Percentiles rank a stretch among this genome's conserved stretches.
Conservation (phyloP, 1,140 invertebrate genomes). For the Drosophila saltans region DNA sequence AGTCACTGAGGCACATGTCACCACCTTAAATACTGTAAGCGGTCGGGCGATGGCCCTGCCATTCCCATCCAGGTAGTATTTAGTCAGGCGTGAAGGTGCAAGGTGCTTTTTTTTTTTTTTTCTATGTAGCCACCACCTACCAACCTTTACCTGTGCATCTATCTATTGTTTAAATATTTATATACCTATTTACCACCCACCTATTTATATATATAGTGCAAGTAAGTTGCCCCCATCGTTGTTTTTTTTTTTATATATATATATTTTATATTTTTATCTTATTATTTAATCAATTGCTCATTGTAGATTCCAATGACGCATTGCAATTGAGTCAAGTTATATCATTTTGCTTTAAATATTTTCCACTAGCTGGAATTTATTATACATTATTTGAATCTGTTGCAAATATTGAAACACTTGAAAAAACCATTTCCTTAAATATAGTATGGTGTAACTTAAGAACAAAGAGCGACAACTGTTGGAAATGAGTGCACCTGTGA, state of each 20-base stretch:
- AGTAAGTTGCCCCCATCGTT: conserved; percentile 16
- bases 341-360: background rate
- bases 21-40: background rate
- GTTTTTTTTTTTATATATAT: conserved; percentile 26
- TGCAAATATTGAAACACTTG: too few species aligned
- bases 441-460: too few species aligned
- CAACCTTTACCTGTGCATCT: background rate
- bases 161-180: conserved; percentile 1
- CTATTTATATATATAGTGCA: background rate
- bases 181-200: background rate
- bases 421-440: too few species aligned
- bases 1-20: conserved; percentile 21
- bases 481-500: too few species aligned
- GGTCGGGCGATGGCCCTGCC: conserved; percentile 4
- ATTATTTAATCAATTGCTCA: conserved; percentile 24
- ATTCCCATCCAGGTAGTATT: conserved; percentile 33
- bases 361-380: too few species aligned
- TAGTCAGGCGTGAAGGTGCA: conserved; percentile 50
- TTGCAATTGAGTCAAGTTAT: conserved; percentile 19
- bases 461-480: too few species aligned
- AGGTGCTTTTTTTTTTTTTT: conserved; percentile 15
- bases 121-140: background rate
- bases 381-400: background rate
- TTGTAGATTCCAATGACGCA: conserved; percentile 16
- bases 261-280: conserved; percentile 12